These are phyloP conservation scores for Heliornis fulica DNA, from an alignment of 2,113 vertebrate genomes.

Conservation along the genomic window DNA sequence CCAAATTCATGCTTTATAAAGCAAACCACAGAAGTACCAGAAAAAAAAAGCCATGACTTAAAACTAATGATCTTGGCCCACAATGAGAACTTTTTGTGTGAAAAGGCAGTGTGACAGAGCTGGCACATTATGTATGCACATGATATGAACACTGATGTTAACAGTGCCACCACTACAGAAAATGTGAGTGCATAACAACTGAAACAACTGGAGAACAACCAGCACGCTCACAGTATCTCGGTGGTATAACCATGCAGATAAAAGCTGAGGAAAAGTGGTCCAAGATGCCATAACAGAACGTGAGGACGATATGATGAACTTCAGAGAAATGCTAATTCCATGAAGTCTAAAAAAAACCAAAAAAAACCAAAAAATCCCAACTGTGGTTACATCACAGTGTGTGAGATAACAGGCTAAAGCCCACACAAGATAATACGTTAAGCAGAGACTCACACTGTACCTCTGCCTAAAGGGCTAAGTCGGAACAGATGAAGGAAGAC, in stretches of 20 bases:
- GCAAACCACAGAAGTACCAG: not conserved
- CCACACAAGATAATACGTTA: not conserved
- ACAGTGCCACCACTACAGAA: not conserved
- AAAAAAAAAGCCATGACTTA: not conserved
- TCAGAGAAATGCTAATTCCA: not conserved
- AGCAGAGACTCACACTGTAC: not conserved
- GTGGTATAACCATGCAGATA: not conserved
- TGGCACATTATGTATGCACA: not conserved
- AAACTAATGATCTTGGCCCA: not conserved
- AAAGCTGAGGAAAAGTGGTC: not conserved
- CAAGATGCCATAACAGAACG: not conserved
- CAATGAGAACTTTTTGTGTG: not conserved
- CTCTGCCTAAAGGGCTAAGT: not conserved
- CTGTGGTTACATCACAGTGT: not conserved
- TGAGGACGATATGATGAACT: not conserved
- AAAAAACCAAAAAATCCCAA: not conserved
- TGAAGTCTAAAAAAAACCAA: not conserved
- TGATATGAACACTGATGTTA: not conserved
- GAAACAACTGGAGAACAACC: not conserved
- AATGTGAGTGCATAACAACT: not conserved
- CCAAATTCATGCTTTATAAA: not conserved
- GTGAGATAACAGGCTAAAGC: not conserved
- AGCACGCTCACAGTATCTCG: not conserved
- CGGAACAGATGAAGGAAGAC: not conserved
- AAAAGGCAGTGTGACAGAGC: not conserved